Conservation (phyloP, 2,888 invertebrate species). For the Cosmia pyralina region DNA sequence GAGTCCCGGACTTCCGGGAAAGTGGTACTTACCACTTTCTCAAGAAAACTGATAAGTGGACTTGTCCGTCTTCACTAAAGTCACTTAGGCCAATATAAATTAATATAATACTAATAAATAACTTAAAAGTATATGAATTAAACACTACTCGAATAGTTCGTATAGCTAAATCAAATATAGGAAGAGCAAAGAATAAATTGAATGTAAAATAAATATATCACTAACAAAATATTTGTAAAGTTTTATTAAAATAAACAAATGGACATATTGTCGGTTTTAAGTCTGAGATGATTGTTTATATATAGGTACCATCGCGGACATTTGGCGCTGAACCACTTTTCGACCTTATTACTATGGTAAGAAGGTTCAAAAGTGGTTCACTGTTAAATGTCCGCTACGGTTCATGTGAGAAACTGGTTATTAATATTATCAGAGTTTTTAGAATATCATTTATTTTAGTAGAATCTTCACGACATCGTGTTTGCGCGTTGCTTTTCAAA, state of each 20-base stretch:
- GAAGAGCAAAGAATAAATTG: conserved; percentile 1
- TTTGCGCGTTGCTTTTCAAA: conserved; percentile 14
- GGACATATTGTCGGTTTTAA: conserved; percentile 61
- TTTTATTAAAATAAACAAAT: conserved; percentile 37
- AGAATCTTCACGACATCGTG: conserved; percentile 11
- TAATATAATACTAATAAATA: neutral
- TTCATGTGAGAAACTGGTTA: conserved; percentile 36
- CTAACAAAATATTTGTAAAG: conserved; percentile 23
- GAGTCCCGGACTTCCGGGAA: no score
- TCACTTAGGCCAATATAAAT: neutral
- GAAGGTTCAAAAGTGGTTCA: no score
- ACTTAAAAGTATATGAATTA: conserved; percentile 3
- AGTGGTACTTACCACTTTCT: conserved; percentile 1
- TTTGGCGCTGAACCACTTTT: no score
- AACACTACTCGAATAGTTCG: neutral
- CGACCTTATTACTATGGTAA: no score
- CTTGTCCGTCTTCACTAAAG: neutral
- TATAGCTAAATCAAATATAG: conserved; percentile 4
- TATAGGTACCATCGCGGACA: conserved; percentile 16
- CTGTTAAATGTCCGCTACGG: no score
- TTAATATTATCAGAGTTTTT: conserved; percentile 40
- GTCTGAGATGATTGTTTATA: conserved; percentile 59
- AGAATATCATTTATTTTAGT: conserved; percentile 34
- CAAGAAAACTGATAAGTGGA: neutral
- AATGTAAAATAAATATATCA: conserved; percentile 54